Conservation (phyloP, 2,113 vertebrate genomes). For the Sceloporus tristichus region DNA sequence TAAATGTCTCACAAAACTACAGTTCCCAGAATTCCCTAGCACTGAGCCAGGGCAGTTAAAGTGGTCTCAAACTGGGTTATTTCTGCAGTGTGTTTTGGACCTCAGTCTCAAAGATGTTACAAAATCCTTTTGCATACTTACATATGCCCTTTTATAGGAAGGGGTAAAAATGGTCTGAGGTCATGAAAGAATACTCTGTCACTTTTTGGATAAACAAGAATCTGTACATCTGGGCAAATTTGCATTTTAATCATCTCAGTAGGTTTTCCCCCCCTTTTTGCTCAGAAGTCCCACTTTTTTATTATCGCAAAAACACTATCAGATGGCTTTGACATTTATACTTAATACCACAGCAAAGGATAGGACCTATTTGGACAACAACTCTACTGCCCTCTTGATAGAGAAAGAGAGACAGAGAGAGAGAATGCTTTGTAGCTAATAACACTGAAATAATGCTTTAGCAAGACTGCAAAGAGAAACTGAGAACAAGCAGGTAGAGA, state of each 20-base stretch:
- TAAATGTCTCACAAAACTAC: too few species aligned
- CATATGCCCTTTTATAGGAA: neutral
- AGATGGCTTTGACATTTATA: neutral
- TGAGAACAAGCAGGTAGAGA: neutral
- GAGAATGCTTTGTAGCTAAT: neutral
- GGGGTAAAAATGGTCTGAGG: neutral
- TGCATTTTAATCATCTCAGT: slow-evolving; percentile 37
- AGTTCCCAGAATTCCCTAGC: too few species aligned
- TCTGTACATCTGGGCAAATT: slow-evolving; percentile 14
- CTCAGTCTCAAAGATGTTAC: too few species aligned
- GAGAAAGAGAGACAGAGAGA: too few species aligned
- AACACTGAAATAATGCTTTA: neutral
- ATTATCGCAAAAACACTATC: neutral
- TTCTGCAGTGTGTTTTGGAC: too few species aligned
- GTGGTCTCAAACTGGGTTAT: too few species aligned
- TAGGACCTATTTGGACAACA: slow-evolving; percentile 12
- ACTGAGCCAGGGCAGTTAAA: too few species aligned
- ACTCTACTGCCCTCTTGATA: neutral
- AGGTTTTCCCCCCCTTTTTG: slow-evolving; percentile 28
- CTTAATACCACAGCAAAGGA: neutral
- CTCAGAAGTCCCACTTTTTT: neutral
- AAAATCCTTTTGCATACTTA: too few species aligned
- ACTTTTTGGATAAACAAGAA: slow-evolving; percentile 43
- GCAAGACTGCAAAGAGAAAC: neutral
- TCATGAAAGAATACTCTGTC: slow-evolving; percentile 20